Conservation (phyloP, 2,797 vertebrate species). For the Microctenopoma steveboyesi region DNA sequence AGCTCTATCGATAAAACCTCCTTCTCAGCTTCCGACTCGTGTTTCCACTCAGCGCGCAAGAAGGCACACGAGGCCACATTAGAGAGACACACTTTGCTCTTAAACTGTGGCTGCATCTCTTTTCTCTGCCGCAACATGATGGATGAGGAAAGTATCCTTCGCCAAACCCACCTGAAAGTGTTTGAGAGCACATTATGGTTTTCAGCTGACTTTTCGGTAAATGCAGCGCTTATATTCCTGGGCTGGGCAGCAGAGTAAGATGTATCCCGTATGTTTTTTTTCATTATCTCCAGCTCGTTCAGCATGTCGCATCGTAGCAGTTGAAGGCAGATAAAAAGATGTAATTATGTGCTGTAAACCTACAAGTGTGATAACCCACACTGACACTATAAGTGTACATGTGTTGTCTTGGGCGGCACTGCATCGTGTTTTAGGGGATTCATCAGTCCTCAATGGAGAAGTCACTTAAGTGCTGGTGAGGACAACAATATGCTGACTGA, state of each 20-base stretch:
- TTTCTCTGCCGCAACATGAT: conserved; percentile 15
- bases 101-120: not conserved
- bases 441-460: conserved; percentile 38
- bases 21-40: conserved; percentile 28
- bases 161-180: conserved; percentile 33
- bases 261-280: not conserved
- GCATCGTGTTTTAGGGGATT: conserved; percentile 37
- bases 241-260: conserved; percentile 12
- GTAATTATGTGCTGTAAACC: conserved; percentile 8
- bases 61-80: conserved; percentile 38
- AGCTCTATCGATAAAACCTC: conserved; percentile 16
- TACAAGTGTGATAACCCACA: not conserved
- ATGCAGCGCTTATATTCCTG: conserved; percentile 3
- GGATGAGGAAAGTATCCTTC: conserved; percentile 17
- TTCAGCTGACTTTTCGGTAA: conserved; percentile 43
- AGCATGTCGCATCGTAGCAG: conserved; percentile 27
- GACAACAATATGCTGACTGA: conserved; percentile 55
- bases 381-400: not conserved
- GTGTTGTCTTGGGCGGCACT: not conserved
- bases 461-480: conserved; percentile 40
- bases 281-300: conserved; percentile 9
- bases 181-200: conserved; percentile 20
- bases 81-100: conserved; percentile 37
- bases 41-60: conserved; percentile 34
- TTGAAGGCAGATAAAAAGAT: conserved; percentile 2